Base-by-base conservation (phyloP, 2,888 invertebrate genomes). In the Orthosia incerta region DNA sequence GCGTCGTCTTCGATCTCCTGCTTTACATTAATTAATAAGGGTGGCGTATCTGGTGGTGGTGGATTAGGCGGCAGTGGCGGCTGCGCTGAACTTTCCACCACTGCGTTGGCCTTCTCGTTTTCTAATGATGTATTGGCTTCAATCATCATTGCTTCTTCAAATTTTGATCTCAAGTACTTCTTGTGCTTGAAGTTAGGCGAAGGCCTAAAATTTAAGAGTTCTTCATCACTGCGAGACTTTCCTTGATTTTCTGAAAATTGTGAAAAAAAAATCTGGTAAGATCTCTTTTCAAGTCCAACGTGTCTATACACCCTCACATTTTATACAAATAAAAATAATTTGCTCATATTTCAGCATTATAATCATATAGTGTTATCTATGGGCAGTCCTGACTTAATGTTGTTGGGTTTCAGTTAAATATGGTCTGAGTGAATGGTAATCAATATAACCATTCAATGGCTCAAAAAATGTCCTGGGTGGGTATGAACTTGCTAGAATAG, bases 161-260 rank as follows among this genome's bases (percentile, higher is more conserved):
- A 90, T 79, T 93, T 92, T 0, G 88, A 91, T 56, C 91, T 90
- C 1, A 93, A 84, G 78, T 92, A 93, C 62, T 95, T 95, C 81
- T 91, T 95, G 50, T 93, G 92, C 85, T 91, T 93, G 62, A 94
- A 93, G 76, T 94, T 93, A 31, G 92, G 92, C 0, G 93, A 94
- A 20, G 94, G 91, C 20, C 90, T 88, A 81, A 94, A 93, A 46
- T 91, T 91, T 55, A 93, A 89, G 15, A 82, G 81, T 48, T 92
- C 89, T 74, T 92, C 93, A 80, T 92, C 89, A 70, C 88, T 88
- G 1, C 45, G 64, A 48, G 70, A 63, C 13, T 67, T 64, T 0
- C 63, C n/a, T 59, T 45, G 46, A 53, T 64, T 74, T 20, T 66
- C 85, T 85, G 48, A 65, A 85, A 81, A 60, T 39, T 16, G 16